Base-by-base conservation (phyloP, 2,797 vertebrate species). In the Neosalanx taihuensis region DNA sequence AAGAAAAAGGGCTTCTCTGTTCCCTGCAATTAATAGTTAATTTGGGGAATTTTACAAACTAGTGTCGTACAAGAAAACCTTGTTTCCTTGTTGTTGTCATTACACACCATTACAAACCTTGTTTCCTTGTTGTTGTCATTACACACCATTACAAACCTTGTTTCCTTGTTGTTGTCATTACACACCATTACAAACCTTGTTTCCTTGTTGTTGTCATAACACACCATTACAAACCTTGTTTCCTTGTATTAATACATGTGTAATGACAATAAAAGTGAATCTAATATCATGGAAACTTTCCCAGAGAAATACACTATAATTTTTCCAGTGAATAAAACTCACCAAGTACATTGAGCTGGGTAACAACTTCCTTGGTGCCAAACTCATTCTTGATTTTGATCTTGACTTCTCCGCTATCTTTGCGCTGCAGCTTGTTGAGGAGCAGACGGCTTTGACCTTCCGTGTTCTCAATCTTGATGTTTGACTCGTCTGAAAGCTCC, bases 381-480 rank as follows among this genome's bases (percentile, higher is more conserved):
- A 93, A 95, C 70, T 95, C 88, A 5, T 95, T 98, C 88, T 91
- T 96, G 71, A 97, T 87, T 75, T 92, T 96, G 35, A 96, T 72
- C 81, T 94, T 94, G 81, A 98, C 87, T 83, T 92, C 93, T 3
- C 95, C 97, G 1, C 91, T 79, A 82, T 98, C 94, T 80, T 93
- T 95, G 58, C 95, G 94, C 67, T 91, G 80, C 0, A 92, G 72
- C 62, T 93, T 96, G 78, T 78, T 85, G 23, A 98, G 90, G 67
- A 91, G 84, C 60, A 98, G 88, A 2, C 83, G 82, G 0, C 81
- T 91, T 59, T 66, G 81, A 53, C 86, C 85, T 0, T 95, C 93
- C 0, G 81, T 79, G 70, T 83, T 82, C 31, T 94, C 92, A 30
- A 95, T 79, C 81, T 88, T 94, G 67, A 93, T 79, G 46, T 94